Base-by-base conservation (phyloP, 2,888 invertebrate genomes). In the Cryptus viduatorius region DNA sequence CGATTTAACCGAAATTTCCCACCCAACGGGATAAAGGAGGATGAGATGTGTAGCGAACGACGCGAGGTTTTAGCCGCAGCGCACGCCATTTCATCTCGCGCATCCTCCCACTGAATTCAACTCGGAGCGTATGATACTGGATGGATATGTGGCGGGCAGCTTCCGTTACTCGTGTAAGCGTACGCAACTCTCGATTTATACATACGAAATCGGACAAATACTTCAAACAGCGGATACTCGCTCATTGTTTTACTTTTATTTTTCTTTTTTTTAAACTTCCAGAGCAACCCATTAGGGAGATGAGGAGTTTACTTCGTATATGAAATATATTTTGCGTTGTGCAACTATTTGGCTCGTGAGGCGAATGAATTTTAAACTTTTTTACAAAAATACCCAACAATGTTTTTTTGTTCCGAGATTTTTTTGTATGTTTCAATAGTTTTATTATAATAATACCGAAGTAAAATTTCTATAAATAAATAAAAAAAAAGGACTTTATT, bases 1-100 rank as follows among this genome's bases (percentile, higher is more conserved):
- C 86, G 86, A 89, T 88, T 89, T 87, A 86, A 87, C 85, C 72
- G 75, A 86, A 86, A 87, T 89, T 86, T 88, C 86, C 53, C 24
- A 53, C 64, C 69, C 59, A 59, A 42, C 64, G 48, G 16, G 64
- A 56, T 44, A 48, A 46, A 19, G 46, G 59, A 50, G 61, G 44
- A 50, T 19, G 46, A 31, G 46, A 42, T n/a, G 19, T 31, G 19
- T 53, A 69, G 61, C 31, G 64, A 71, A 56, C 64, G 68, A 64
- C 29, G 67, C 31, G 68, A 73, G 75, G 61, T 67, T 73, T 73
- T 29, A 67, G 61, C 69, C 48, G 59, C 71, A 67, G 65, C 48
- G 50, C 71, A 73, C 69, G 79, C 61, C 80, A 73, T 83, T 80
- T 76, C 67, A 71, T 77, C 71, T 61, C 65, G 59, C 56, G 48